A percentile compares a stretch with the other conserved stretches of the same genome.
phyloP scores from a whole-genome alignment of 1,140 invertebrate genomes.

The Caenorhabditis elegans region WBcel235 BX284605.5:2107501-2108000 shows the following conservation, averaged over 20 bases:
- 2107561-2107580: too few relatives aligned
- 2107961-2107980: not conserved
- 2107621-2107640: too few relatives aligned
- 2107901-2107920: not conserved
- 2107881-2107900: not conserved
- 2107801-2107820: conserved; percentile 10
- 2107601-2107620: too few relatives aligned
- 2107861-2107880: not conserved
- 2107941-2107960: not conserved
- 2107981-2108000: too few relatives aligned
- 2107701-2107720: not conserved
- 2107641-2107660: not conserved
- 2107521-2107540: too few relatives aligned
- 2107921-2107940: not conserved
- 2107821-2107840: not conserved
- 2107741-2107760: not conserved
- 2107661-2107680: not conserved
- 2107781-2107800: not conserved
- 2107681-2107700: not conserved
- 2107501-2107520: not conserved
- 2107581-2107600: too few relatives aligned
- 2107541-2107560: not conserved
- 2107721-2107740: not conserved
- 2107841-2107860: not conserved
- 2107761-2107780: not conserved